A percentile compares a stretch with the other conserved stretches of the same genome.
These are phyloP conservation scores for Loriculus beryllinus DNA, from an alignment of 2,797 vertebrate species.

Conservation along the genomic window DNA sequence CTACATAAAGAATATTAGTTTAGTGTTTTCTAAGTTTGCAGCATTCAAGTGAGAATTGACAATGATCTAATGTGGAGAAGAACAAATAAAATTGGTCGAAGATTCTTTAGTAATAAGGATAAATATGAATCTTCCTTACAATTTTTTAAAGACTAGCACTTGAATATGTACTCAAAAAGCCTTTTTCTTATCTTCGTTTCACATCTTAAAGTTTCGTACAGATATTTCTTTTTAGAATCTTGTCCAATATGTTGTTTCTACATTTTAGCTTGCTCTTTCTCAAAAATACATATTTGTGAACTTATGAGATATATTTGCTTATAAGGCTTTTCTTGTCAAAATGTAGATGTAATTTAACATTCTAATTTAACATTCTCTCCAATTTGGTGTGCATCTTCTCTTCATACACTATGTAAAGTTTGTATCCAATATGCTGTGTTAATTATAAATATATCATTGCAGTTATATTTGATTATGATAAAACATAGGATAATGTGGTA, in stretches of 20 bases:
- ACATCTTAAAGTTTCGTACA: background rate
- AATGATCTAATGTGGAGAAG: constrained; percentile 58
- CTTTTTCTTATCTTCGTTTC: constrained; percentile 9
- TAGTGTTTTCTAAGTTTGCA: constrained; percentile 65
- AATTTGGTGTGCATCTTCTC: background rate
- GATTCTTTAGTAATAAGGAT: constrained; percentile 35
- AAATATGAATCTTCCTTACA: background rate
- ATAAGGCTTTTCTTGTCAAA: background rate
- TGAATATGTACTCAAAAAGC: constrained; percentile 15
- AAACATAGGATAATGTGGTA: background rate
- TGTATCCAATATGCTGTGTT: background rate
- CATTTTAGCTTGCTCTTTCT: background rate
- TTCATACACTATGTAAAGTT: background rate
- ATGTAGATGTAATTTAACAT: background rate
- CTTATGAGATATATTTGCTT: background rate
- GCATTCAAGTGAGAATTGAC: constrained; percentile 60
- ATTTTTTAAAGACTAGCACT: constrained; percentile 5
- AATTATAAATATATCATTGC: background rate
- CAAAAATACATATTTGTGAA: background rate
- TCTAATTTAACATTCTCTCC: background rate
- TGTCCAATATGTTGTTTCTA: background rate
- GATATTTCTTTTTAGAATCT: background rate
- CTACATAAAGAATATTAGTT: constrained; percentile 71
- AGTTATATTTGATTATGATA: background rate
- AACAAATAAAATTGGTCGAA: constrained; percentile 22